These are phyloP conservation scores for Drosophila eugracilis DNA, from an alignment of 1,140 invertebrate species.

Conservation along the genomic window DNA sequence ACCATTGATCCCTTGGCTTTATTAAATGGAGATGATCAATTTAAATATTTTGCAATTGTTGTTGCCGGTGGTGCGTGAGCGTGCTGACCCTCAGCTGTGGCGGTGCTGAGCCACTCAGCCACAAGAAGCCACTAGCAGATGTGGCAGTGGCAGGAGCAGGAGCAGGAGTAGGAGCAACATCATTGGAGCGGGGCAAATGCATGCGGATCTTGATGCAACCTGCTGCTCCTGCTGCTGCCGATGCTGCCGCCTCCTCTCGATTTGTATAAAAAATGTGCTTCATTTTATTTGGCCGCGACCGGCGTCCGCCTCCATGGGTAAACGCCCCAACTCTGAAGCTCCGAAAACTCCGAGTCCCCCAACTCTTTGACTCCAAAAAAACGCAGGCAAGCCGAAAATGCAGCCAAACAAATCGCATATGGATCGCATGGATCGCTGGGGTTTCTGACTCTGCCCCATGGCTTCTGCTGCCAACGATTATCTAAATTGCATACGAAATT, in stretches of 20 bases:
- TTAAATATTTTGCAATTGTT: conserved; percentile 78
- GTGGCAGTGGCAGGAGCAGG: conserved; percentile 2
- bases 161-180: not conserved
- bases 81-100: conserved; percentile 47
- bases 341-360: not conserved
- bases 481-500: conserved; percentile 85
- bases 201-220: conserved; percentile 73
- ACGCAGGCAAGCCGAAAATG: conserved; percentile 54
- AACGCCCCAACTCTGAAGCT: conserved; percentile 59
- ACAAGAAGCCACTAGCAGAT: conserved; percentile 1
- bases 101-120: not conserved
- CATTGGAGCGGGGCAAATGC: conserved; percentile 38
- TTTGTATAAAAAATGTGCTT: conserved; percentile 83
- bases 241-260: conserved; percentile 46
- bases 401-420: conserved; percentile 79
- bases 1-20: conserved; percentile 54
- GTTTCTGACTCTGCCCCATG: conserved; percentile 7
- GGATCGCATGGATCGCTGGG: conserved; percentile 49
- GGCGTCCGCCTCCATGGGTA: conserved; percentile 71
- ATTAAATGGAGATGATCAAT: conserved; percentile 85
- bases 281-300: conserved; percentile 77
- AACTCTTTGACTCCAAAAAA: conserved; percentile 3
- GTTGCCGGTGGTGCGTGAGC: conserved; percentile 61
- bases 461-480: conserved; percentile 78
- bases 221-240: conserved; percentile 23